phyloP scores from a whole-genome alignment of 2,888 invertebrate genomes.

The Dastarcus helophoroides region DNA sequence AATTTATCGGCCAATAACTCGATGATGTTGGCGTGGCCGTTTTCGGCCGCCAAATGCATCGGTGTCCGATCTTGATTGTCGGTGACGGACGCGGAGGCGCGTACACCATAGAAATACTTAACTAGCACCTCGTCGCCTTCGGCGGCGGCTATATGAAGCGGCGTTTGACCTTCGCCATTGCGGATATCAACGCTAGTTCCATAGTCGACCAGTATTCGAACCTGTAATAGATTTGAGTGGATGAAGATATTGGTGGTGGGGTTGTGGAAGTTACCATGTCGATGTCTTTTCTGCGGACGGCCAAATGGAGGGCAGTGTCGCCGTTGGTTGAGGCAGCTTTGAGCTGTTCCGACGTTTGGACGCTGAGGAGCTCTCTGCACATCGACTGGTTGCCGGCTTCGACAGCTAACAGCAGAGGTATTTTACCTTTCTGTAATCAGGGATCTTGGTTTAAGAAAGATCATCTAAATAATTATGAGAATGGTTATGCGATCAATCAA shows the following conservation, averaged over 20 bases:
- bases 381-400: slow-evolving; percentile 93
- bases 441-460: no score
- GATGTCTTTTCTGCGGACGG: slow-evolving; percentile 79
- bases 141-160: slow-evolving; percentile 90
- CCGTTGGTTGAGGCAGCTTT: slow-evolving; percentile 74
- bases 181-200: slow-evolving; percentile 85
- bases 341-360: slow-evolving; percentile 79
- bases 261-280: slow-evolving; percentile 53
- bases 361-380: slow-evolving; percentile 82
- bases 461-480: no score
- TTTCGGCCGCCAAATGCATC: slow-evolving; percentile 94
- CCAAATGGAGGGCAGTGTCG: slow-evolving; percentile 90
- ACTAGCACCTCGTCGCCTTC: slow-evolving; percentile 91
- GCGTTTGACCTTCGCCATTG: slow-evolving; percentile 89
- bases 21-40: slow-evolving; percentile 91
- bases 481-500: no score
- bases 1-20: slow-evolving; percentile 96
- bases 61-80: slow-evolving; percentile 97
- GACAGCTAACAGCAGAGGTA: slow-evolving; percentile 85
- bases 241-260: background rate
- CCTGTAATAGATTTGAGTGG: no score
- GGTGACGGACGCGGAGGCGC: slow-evolving; percentile 89
- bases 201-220: slow-evolving; percentile 81
- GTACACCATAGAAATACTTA: slow-evolving; percentile 89
- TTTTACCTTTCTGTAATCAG: slow-evolving; percentile 86